A percentile compares a stretch with the other conserved stretches of the same genome.
Evolutionary conservation across 2,113 vertebrate genomes (phyloP).

Genomic region (Glareola pratincola): DNA sequence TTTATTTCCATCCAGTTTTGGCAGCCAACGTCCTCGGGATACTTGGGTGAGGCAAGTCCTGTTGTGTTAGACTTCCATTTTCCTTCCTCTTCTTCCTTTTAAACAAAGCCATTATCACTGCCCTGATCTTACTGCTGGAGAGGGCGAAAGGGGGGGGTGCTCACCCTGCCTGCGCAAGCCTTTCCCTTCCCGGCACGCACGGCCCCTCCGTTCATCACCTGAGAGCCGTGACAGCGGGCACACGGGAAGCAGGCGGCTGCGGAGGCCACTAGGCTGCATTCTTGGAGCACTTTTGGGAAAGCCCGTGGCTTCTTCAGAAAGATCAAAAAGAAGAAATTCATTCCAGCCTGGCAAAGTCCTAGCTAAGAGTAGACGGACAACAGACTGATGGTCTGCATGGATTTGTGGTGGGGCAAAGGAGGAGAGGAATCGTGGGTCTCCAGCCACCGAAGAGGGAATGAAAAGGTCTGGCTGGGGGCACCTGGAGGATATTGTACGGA

Average conservation of each 20-base stretch:
- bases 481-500: background rate
- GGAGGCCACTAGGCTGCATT: background rate
- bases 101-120: constrained; percentile 55
- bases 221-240: background rate
- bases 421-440: background rate
- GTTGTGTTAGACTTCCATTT: constrained; percentile 37
- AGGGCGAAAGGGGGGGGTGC: background rate
- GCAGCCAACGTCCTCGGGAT: background rate
- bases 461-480: background rate
- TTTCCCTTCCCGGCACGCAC: background rate
- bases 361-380: background rate
- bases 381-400: accelerated
- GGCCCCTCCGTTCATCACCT: background rate
- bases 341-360: background rate
- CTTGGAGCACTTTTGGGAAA: background rate
- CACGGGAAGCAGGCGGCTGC: background rate
- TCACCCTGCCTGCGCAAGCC: background rate
- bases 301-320: background rate
- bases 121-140: background rate
- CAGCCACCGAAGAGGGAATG: background rate
- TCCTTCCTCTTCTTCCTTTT: constrained; percentile 59
- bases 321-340: background rate
- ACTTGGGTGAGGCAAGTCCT: constrained; percentile 29
- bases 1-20: constrained; percentile 35
- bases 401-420: background rate